Evolutionary conservation across 2,113 vertebrate species (phyloP), one percentile per base, ranked within the genome.

Genomic region (Microtus oregoni): DNA sequence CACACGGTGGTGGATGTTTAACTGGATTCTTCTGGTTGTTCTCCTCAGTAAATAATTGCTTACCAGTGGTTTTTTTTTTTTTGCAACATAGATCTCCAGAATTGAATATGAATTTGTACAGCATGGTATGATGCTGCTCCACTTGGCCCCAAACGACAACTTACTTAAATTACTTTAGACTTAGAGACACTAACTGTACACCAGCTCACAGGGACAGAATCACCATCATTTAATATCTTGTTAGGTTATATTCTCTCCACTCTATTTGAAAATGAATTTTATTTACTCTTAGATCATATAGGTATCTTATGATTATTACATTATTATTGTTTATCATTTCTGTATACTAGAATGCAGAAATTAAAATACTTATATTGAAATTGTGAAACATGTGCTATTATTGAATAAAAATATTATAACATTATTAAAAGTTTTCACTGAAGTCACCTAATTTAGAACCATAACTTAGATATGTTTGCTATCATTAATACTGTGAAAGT

Each of bases 301-400:
- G 8, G 30, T 6, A 73, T 41, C 19, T 58, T 58, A 10, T 70
- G 87, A 94, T 93, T 76, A 52, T 83, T 90, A 67, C 30, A 47
- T 87, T 83, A 73, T 92, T 82, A 58, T 28, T 91, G 24, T 2
- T 26, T 44, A 58, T 89, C 24, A 52, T 92, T 90, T 96, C 50
- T 63, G 7, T 38, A 38, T 76, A 5, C 35, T n/a, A 81, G 22
- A 91, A 28, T n/a, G 30, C 28, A 15, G 32, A 77, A 85, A 44
- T 52, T 70, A 35, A 77, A 41, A 44, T 61, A 87, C 5, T 92
- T 92, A 55, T 61, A 35, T 94, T 11, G 88, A 87, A 76, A 14
- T 19, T 47, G 38, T 87, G 6, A 75, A 78, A 15, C 38, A 44
- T 30, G 50, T 10, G 7, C 58, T 58, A 58, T 58, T 58, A 58